These are phyloP conservation scores for Notarius lentiginosus DNA, from an alignment of 2,113 vertebrate species.

Conservation along the genomic window DNA sequence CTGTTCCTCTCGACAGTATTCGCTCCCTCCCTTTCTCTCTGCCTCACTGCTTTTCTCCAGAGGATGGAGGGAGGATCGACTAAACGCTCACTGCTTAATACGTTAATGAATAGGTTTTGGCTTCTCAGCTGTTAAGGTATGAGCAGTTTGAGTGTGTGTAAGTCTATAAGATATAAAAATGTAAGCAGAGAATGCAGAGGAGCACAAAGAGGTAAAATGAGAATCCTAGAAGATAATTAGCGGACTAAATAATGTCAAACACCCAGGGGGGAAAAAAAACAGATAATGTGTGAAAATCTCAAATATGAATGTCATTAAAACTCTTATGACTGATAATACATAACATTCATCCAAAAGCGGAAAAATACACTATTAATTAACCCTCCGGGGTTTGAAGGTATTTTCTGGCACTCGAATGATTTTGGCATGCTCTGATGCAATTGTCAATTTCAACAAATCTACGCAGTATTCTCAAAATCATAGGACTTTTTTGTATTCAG, in stretches of 20 bases:
- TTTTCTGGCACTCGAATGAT: no score
- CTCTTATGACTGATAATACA: no score
- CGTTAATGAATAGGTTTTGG: conserved; percentile 66
- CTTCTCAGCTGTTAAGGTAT: conserved; percentile 47
- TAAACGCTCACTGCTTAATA: conserved; percentile 64
- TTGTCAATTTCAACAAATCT: no score
- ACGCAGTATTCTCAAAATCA: no score
- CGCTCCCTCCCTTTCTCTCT: neutral
- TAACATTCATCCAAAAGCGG: no score
- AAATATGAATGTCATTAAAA: neutral
- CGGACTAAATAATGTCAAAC: conserved; percentile 30
- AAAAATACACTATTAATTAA: no score
- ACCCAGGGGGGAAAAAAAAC: neutral
- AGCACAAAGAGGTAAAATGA: conserved; percentile 9
- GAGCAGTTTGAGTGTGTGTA: conserved; percentile 25
- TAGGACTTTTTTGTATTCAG: no score
- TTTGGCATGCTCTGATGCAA: no score
- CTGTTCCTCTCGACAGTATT: conserved; percentile 5
- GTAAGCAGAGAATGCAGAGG: neutral
- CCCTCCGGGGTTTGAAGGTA: no score
- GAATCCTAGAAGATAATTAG: neutral
- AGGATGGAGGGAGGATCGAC: conserved; percentile 54
- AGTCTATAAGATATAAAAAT: neutral
- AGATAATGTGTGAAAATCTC: neutral
- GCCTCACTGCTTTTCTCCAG: conserved; percentile 34